Conservation (phyloP, 2,797 vertebrate genomes). For the Macropus fuliginosus region DNA sequence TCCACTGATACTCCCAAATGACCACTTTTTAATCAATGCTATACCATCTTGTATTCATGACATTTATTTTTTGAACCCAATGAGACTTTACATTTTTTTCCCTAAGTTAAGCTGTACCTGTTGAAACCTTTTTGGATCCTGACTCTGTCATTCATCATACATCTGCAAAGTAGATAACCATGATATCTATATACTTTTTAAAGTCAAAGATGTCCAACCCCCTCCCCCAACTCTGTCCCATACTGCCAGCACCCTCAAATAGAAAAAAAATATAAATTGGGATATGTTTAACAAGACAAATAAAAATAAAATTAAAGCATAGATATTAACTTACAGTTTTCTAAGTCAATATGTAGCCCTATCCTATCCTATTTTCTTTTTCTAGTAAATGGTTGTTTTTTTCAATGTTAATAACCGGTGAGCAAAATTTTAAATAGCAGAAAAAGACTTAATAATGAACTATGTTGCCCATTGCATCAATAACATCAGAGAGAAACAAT, state of each 20-base stretch:
- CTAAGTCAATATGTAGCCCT: background rate
- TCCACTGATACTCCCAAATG: no score
- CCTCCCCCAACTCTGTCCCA: background rate
- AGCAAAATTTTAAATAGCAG: background rate
- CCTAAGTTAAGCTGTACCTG: no score
- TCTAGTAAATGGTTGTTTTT: background rate
- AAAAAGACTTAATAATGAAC: background rate
- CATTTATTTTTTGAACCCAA: no score
- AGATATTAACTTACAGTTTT: background rate
- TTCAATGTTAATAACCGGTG: background rate
- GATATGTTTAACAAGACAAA: background rate
- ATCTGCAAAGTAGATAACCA: no score
- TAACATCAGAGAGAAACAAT: background rate
- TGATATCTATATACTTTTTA: no score
- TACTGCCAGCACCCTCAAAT: background rate
- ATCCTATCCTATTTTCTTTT: background rate
- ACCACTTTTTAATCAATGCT: no score
- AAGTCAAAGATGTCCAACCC: background rate
- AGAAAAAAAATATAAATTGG: background rate
- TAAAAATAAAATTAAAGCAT: background rate
- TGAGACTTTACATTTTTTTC: no score
- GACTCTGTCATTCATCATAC: no score
- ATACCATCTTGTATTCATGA: no score
- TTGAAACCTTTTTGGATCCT: no score
- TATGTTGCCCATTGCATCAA: background rate